A percentile compares a stretch with the other conserved stretches of the same genome.
phyloP scores from a whole-genome alignment of 2,797 vertebrate genomes.

The Oryzias sinensis region DNA sequence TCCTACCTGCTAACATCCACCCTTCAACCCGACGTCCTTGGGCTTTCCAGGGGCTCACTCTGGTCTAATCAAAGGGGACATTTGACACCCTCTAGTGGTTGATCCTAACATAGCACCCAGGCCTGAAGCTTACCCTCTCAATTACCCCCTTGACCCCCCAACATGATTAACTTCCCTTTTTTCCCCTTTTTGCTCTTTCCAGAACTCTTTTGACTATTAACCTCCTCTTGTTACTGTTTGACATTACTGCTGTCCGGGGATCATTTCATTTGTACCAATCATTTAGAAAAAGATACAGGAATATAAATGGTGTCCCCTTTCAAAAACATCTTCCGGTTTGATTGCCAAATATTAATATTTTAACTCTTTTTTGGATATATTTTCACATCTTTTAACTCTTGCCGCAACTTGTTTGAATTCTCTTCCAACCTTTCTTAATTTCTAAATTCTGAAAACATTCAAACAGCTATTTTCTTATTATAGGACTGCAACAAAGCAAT shows the following conservation, averaged over 20 bases:
- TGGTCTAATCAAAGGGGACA: slow-evolving; percentile 88
- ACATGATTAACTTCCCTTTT: slow-evolving; percentile 46
- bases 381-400: too few species aligned
- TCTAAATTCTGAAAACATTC: slow-evolving; percentile 3
- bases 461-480: slow-evolving; percentile 1
- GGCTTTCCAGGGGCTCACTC: slow-evolving; percentile 84
- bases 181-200: slow-evolving; percentile 34
- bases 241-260: slow-evolving; percentile 27
- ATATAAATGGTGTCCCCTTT: too few species aligned
- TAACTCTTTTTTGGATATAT: neutral
- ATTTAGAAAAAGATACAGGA: neutral
- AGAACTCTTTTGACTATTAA: slow-evolving; percentile 18
- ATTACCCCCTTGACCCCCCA: slow-evolving; percentile 48
- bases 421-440: too few species aligned
- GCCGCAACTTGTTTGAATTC: too few species aligned
- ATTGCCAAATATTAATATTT: neutral
- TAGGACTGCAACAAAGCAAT: neutral
- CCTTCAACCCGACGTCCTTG: slow-evolving; percentile 52
- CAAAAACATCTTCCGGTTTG: neutral
- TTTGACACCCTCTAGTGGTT: slow-evolving; percentile 85
- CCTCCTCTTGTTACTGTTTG: slow-evolving; percentile 12
- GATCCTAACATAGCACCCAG: slow-evolving; percentile 46
- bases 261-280: slow-evolving; percentile 2
- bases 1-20: slow-evolving; percentile 70
- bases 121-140: slow-evolving; percentile 71